Base-by-base conservation (phyloP, 1,140 invertebrate species). In the Mizuhopecten yessoensis region DNA sequence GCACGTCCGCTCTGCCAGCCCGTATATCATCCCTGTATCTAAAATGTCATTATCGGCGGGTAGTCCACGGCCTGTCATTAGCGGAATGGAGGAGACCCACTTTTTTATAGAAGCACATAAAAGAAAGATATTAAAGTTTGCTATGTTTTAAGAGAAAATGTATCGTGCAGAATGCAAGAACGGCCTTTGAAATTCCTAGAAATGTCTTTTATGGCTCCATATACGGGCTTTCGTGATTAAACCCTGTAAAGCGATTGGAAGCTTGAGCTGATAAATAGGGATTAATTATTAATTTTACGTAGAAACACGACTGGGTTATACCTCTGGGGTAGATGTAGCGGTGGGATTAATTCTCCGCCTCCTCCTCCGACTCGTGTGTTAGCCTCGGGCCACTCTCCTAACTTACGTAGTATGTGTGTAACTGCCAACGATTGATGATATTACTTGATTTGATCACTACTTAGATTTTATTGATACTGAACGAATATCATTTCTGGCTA, bases 211-310 rank as follows among this genome's bases (percentile, higher is more conserved):
- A 75, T 75, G 17, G n/a, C 57, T 75, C 57, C 23, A 75, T 75
- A 75, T 75, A 75, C 57, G 57, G 57, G 57, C 17, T 75, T 75
- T 75, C 57, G 57, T 75, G 57, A 75, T 75, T 75, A 75, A 75
- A 17, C 23, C 57, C 57, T 29, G 57, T 75, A 75, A 75, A 75
- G 57, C 57, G 57, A 75, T 75, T 75, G 57, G 23, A 75, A n/a
- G 57, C 2, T 9, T 75, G 57, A 75, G 57, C 57, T 75, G 57
- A 75, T 75, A 75, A 75, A 75, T 75, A 17, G 57, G 57, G 17
- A 17, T 75, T 75, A 75, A 75, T 75, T 75, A 75, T 75, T 75
- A 75, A 75, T 75, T 75, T 75, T 75, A 75, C 57, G 57, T 75
- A n/a, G 57, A 75, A 75, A 75, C 57, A 75, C 57, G 57, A 75